Percentiles rank a stretch among this genome's conserved stretches.
These are phyloP conservation scores for Drosophila kuntzei DNA, from an alignment of 2,888 invertebrate species.

Conservation along the genomic window DNA sequence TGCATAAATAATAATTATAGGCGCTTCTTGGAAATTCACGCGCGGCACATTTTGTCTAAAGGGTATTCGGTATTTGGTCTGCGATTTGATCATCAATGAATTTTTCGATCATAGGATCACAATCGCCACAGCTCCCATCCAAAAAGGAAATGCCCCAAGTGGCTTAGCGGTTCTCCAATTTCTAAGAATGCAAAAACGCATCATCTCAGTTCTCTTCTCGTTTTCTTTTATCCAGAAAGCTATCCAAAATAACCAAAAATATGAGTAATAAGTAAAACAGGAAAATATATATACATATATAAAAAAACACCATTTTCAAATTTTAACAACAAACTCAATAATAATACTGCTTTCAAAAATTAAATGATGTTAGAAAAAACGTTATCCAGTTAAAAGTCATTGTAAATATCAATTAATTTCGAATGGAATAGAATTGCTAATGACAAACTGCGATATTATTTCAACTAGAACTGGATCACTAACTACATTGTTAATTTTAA, in stretches of 20 bases:
- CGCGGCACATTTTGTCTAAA: conserved; percentile 55
- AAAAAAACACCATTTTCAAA: not conserved
- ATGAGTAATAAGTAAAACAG: conserved; percentile 7
- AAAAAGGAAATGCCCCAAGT: conserved; percentile 44
- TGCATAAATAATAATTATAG: conserved; percentile 76
- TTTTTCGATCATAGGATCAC: conserved; percentile 26
- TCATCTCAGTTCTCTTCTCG: not conserved
- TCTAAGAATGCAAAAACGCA: conserved; percentile 61
- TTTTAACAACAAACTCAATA: not conserved
- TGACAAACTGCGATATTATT: not conserved
- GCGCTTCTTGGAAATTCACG: conserved; percentile 56
- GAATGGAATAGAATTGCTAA: not conserved
- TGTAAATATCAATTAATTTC: not conserved
- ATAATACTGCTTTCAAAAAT: not conserved
- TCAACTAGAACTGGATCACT: not conserved
- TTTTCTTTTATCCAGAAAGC: not conserved
- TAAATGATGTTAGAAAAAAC: not conserved
- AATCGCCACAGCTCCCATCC: conserved; percentile 14
- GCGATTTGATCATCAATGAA: conserved; percentile 57
- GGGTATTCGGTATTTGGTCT: conserved; percentile 17
- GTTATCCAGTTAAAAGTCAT: not conserved
- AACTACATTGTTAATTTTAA: not conserved
- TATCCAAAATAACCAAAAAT: not conserved
- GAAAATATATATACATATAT: not conserved
- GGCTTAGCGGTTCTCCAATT: conserved; percentile 38